Percentiles rank a stretch among this genome's conserved stretches.
Conservation (phyloP, 2,888 invertebrate genomes). For the Himalopsyche japonica region DNA sequence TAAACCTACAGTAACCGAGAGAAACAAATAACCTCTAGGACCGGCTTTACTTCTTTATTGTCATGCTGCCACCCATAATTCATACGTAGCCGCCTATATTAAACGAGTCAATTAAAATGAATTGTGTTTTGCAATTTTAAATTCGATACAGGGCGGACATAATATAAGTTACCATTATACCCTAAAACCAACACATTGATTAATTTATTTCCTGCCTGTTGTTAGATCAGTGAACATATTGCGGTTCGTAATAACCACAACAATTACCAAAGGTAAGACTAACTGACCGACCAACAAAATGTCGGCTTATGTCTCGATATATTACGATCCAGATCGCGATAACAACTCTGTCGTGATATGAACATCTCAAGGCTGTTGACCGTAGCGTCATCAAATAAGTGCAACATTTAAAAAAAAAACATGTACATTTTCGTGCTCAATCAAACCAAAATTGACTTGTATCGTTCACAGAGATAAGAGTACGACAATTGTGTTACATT, state of each 20-base stretch:
- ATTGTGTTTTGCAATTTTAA: too few species aligned
- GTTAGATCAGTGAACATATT: neutral
- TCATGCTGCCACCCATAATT: too few species aligned
- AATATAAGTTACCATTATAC: too few species aligned
- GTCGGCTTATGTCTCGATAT: neutral
- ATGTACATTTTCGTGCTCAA: neutral
- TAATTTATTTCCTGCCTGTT: neutral
- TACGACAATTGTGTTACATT: too few species aligned
- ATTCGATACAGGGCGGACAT: too few species aligned
- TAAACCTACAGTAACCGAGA: too few species aligned
- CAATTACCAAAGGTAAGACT: neutral
- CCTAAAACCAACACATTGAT: too few species aligned
- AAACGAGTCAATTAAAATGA: too few species aligned
- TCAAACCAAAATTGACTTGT: neutral
- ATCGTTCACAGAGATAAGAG: too few species aligned
- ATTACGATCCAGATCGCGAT: neutral
- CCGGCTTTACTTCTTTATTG: too few species aligned
- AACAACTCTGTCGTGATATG: neutral
- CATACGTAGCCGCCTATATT: too few species aligned
- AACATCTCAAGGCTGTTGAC: neutral
- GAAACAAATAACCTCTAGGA: too few species aligned
- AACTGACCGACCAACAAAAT: neutral
- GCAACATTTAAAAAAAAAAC: neutral
- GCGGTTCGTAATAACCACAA: neutral
- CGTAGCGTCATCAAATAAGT: neutral